Evolutionary conservation across 2,797 vertebrate species (phyloP).

Genomic region (Hippocampus kuda): DNA sequence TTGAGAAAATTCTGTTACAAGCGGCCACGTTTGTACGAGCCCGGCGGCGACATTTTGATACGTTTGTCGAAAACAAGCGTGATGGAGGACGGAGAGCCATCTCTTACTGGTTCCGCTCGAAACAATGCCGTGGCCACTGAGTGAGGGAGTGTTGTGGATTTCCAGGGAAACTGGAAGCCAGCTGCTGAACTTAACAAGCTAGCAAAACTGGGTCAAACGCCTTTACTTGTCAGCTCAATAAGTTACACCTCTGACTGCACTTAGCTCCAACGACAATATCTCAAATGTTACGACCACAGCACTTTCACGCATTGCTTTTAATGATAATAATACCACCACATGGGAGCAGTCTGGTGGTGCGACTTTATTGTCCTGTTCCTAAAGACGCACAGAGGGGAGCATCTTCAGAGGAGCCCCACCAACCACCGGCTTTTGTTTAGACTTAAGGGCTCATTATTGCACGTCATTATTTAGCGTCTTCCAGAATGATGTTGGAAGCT

Average conservation of each 20-base stretch:
- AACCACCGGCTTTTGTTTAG: constrained; percentile 18
- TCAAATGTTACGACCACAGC: constrained; percentile 16
- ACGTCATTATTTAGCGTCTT: constrained; percentile 25
- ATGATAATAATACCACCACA: constrained; percentile 18
- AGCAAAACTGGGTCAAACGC: constrained; percentile 59
- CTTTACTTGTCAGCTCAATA: constrained; percentile 44
- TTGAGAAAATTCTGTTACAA: not conserved
- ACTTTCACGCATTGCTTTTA: constrained; percentile 33
- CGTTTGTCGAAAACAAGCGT: constrained; percentile 3
- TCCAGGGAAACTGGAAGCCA: constrained; percentile 59
- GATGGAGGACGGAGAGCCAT: constrained; percentile 8
- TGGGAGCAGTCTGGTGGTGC: constrained; percentile 23
- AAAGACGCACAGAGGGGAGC: constrained; percentile 20
- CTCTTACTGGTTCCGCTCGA: constrained; percentile 12
- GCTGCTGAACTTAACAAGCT: constrained; percentile 55
- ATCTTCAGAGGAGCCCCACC: constrained; percentile 20
- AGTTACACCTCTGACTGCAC: constrained; percentile 46
- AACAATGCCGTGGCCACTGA: constrained; percentile 31
- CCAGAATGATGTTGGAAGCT: constrained; percentile 13
- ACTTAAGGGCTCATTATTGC: constrained; percentile 29
- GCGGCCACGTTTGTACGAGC: not conserved
- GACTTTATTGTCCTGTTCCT: constrained; percentile 29
- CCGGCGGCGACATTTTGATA: not conserved
- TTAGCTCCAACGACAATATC: constrained; percentile 21
- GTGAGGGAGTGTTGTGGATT: constrained; percentile 44